Conservation (phyloP, 2,113 vertebrate species). For the Nibea albiflora region DNA sequence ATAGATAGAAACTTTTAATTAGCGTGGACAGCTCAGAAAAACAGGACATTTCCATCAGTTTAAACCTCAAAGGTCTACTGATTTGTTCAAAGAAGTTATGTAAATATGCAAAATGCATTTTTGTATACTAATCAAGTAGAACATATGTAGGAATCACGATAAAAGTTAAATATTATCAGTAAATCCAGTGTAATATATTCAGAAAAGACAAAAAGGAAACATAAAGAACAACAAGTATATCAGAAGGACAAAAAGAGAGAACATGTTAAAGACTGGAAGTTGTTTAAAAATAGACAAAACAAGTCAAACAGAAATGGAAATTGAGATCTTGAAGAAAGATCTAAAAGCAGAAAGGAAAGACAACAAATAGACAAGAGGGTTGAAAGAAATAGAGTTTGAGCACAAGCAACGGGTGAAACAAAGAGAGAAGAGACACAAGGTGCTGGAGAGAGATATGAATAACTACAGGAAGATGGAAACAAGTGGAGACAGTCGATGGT, state of each 20-base stretch:
- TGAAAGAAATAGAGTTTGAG: conserved; percentile 27
- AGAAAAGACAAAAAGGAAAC: background rate
- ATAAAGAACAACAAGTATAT: background rate
- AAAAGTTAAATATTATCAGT: background rate
- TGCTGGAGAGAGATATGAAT: conserved; percentile 57
- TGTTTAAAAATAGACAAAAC: conserved; percentile 37
- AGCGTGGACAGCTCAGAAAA: background rate
- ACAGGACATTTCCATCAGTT: background rate
- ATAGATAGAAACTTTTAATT: background rate
- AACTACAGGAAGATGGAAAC: conserved; percentile 72
- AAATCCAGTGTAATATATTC: background rate
- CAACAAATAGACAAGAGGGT: conserved; percentile 33
- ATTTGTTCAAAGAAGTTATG: background rate
- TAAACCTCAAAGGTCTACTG: background rate
- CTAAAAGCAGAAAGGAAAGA: conserved; percentile 36
- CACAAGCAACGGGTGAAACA: conserved; percentile 26
- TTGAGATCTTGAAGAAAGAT: conserved; percentile 20
- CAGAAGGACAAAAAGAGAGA: background rate
- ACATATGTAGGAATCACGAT: background rate
- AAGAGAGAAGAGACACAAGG: conserved; percentile 19
- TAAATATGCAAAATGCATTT: background rate
- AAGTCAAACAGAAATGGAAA: conserved; percentile 45
- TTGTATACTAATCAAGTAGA: background rate
- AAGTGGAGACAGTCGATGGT: conserved; percentile 56
- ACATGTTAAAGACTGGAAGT: conserved; percentile 3